These are phyloP conservation scores for Colletes latitarsis DNA, from an alignment of 1,140 invertebrate species.

Conservation along the genomic window DNA sequence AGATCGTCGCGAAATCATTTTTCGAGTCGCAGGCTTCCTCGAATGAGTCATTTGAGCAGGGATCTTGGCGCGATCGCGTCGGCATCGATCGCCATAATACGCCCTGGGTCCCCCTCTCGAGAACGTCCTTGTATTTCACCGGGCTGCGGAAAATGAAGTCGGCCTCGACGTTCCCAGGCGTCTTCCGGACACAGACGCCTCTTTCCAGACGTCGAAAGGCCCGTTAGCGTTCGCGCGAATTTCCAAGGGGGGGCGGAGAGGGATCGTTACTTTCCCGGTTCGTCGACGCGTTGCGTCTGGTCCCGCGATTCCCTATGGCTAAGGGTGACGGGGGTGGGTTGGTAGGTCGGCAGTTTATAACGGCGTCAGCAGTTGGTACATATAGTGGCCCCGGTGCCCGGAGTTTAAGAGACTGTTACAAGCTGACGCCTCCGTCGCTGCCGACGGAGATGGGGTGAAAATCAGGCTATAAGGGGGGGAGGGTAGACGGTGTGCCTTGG, in stretches of 20 bases:
- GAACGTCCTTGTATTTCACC: no score
- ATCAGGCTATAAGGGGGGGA: slow-evolving; percentile 57
- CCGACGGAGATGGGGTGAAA: slow-evolving; percentile 70
- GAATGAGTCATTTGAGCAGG: no score
- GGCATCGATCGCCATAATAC: no score
- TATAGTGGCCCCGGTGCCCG: slow-evolving; percentile 64
- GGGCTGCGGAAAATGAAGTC: no score
- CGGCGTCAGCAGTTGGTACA: slow-evolving; percentile 80
- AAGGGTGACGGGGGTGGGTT: neutral
- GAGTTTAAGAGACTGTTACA: slow-evolving; percentile 81
- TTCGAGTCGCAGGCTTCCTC: no score
- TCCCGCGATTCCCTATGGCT: slow-evolving; percentile 20
- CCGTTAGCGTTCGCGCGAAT: slow-evolving; percentile 16
- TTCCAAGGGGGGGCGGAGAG: neutral
- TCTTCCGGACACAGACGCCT: neutral
- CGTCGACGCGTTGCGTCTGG: slow-evolving; percentile 24
- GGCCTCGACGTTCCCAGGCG: no score
- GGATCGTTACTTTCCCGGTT: slow-evolving; percentile 42
- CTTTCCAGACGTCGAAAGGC: neutral
- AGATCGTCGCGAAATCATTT: no score
- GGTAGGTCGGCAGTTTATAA: slow-evolving; percentile 76
- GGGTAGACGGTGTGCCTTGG: slow-evolving; percentile 24
- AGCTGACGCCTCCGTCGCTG: slow-evolving; percentile 77
- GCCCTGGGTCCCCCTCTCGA: no score
- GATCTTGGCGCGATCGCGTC: no score